Conservation (phyloP, 1,140 invertebrate genomes). For the Teleopsis dalmanni region DNA sequence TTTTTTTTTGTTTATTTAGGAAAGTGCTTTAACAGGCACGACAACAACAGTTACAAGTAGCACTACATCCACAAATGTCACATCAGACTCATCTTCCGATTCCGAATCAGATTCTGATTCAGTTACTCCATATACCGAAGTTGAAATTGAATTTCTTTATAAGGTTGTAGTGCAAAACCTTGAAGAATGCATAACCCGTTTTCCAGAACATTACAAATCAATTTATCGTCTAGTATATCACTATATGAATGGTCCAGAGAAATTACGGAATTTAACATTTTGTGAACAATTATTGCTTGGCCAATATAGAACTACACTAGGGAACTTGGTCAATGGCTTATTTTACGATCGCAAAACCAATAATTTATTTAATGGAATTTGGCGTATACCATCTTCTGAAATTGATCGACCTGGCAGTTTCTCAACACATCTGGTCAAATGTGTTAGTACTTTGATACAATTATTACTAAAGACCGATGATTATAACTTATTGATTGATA, state of each 20-base stretch:
- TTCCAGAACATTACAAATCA: slow-evolving; percentile 89
- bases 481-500: slow-evolving; percentile 68
- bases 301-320: slow-evolving; percentile 55
- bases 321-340: slow-evolving; percentile 65
- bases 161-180: slow-evolving; percentile 64
- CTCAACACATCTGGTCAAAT: slow-evolving; percentile 81
- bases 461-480: slow-evolving; percentile 72
- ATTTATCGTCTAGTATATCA: slow-evolving; percentile 79
- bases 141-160: slow-evolving; percentile 47
- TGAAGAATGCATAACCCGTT: slow-evolving; percentile 74
- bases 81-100: slow-evolving; percentile 21
- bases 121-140: slow-evolving; percentile 39
- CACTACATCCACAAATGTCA: not conserved
- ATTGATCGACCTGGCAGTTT: slow-evolving; percentile 88
- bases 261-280: slow-evolving; percentile 58
- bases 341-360: slow-evolving; percentile 75
- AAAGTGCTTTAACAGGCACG: slow-evolving; percentile 11
- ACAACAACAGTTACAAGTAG: slow-evolving; percentile 11
- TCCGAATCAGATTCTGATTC: slow-evolving; percentile 45
- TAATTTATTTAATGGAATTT: slow-evolving; percentile 91
- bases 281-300: slow-evolving; percentile 65
- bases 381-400: slow-evolving; percentile 83
- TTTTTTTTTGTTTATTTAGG: too few species aligned
- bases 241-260: slow-evolving; percentile 64
- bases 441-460: slow-evolving; percentile 71